A percentile compares a stretch with the other conserved stretches of the same genome.
phyloP scores from a whole-genome alignment of 2,797 vertebrate genomes.

The Champsocephalus gunnari region DNA sequence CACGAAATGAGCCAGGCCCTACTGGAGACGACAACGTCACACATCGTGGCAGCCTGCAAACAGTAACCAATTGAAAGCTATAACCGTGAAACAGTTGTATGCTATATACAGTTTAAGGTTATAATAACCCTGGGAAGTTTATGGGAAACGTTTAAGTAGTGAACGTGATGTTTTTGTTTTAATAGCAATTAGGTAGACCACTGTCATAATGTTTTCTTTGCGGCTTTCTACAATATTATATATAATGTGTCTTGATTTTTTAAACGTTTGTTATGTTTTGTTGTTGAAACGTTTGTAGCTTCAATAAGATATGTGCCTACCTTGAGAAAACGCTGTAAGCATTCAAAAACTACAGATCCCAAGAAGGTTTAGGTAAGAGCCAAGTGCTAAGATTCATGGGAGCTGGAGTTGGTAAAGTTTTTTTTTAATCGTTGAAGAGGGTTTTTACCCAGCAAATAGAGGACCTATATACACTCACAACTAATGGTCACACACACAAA shows the following conservation, averaged over 20 bases:
- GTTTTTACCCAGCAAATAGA: not conserved
- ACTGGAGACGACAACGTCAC: conserved; percentile 47
- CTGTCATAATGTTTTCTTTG: not conserved
- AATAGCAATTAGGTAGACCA: not conserved
- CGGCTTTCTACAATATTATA: not conserved
- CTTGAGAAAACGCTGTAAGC: no score
- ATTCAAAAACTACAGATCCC: conserved; percentile 8
- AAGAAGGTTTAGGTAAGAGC: rapidly evolving
- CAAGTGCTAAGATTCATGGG: conserved; percentile 18
- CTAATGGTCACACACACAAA: not conserved
- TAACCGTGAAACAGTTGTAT: not conserved
- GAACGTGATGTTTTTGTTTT: not conserved
- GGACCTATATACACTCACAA: not conserved
- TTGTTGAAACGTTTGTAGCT: not conserved
- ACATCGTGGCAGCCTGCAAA: conserved; percentile 1
- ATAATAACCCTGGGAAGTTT: no score
- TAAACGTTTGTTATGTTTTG: not conserved
- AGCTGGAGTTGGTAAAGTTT: conserved; percentile 11
- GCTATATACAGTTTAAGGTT: no score
- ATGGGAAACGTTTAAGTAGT: not conserved
- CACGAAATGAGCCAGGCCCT: no score
- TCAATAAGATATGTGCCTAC: not conserved
- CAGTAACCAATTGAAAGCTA: not conserved
- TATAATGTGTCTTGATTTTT: not conserved
- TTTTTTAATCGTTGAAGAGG: not conserved